Evolutionary conservation across 2,888 invertebrate species (phyloP), one percentile per base, ranked within the genome.

Genomic region (Elegia similella): DNA sequence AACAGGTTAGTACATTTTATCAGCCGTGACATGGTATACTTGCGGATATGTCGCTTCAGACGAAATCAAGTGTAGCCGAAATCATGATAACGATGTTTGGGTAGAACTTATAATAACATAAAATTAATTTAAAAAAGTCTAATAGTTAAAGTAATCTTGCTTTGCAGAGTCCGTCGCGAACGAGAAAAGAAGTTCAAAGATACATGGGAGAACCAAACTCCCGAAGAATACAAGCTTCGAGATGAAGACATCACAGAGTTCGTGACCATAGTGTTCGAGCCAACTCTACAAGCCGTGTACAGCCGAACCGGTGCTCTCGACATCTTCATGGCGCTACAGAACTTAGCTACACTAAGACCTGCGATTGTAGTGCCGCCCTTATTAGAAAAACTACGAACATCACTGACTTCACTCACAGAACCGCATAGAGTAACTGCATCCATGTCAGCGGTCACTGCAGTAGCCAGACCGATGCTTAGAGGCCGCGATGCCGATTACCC

Each of bases 371-470:
- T 98, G 52, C 98, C 98, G 0, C 94, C 95, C 48, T 92, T 98
- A 12, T 79, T 98, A 57, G 97, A 98, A 62, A 94, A 94, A 80
- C 92, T 98, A 58, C 95, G 95, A 76, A 93, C 95, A 0, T 95
- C 97, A 0, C 86, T 98, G 75, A 96, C 97, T 70, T 96, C 96
- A 1, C 82, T 98, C 38, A 97, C 96, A 0, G 98, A 98, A 80
- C 98, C 98, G 0, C 97, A 98, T 77, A 95, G 95, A 80, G 92
- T 95, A 12, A 95, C 95, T 0, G 94, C 95, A 1, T 93, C 95
- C 0, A 93, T 96, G 93, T 92, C 93, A 57, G 95, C 95, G 53
- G 93, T 95, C 32, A 93, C 94, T 0, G 93, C 95, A 0, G 94
- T 96, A 6, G 94, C 95, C 0, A 88, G 95, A 55, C 93, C 94